phyloP scores from a whole-genome alignment of 2,797 vertebrate genomes.

The Gymnothorax reevesii region DNA sequence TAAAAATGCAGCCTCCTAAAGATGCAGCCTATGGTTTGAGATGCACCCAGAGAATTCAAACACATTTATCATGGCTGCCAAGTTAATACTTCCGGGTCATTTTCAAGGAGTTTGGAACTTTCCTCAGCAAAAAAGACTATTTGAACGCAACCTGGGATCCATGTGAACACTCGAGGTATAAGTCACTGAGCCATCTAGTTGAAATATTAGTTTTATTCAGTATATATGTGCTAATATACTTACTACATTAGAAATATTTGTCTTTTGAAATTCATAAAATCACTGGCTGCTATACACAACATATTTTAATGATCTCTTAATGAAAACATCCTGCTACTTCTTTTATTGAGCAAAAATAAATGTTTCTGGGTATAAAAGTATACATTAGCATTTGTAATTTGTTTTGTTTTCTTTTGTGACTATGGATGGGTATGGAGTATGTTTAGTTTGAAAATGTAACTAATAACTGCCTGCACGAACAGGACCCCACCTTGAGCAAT shows the following conservation, averaged over 20 bases:
- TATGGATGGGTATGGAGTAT: background rate
- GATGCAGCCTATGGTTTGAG: too few species aligned
- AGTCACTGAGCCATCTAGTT: background rate
- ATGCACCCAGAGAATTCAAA: too few species aligned
- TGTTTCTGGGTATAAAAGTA: background rate
- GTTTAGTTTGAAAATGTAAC: background rate
- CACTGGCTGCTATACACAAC: background rate
- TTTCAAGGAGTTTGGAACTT: too few species aligned
- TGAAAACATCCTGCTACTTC: background rate
- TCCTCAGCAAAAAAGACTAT: too few species aligned
- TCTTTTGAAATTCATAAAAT: background rate
- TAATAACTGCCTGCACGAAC: background rate
- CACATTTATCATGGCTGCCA: too few species aligned
- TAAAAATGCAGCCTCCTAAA: too few species aligned
- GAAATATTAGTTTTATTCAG: background rate
- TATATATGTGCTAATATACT: background rate
- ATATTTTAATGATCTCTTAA: background rate
- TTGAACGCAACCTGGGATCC: background rate
- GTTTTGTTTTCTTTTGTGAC: background rate
- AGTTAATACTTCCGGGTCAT: too few species aligned
- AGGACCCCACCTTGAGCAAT: background rate
- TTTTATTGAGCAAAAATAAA: slow-evolving; percentile 3
- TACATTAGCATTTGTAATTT: background rate
- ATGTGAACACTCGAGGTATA: background rate
- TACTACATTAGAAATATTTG: background rate